Base-by-base conservation (phyloP, 2,888 invertebrate species). In the Nemurella pictetii region DNA sequence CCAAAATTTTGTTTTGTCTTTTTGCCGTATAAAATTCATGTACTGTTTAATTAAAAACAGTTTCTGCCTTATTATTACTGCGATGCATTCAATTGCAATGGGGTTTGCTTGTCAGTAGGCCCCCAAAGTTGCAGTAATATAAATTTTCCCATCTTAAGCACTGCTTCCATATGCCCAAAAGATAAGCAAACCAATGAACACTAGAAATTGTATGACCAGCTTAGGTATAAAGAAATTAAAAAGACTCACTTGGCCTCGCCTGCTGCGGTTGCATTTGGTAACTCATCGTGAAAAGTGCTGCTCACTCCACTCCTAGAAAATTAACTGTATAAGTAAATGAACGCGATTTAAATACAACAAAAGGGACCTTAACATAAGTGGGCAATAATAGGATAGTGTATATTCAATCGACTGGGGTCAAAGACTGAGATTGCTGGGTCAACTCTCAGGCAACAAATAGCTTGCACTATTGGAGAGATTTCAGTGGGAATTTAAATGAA, bases 191-290 rank as follows among this genome's bases (percentile, higher is more conserved):
- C n/a, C n/a, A n/a, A n/a, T n/a, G n/a, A n/a, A n/a, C n/a, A n/a
- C n/a, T n/a, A n/a, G n/a, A n/a, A n/a, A n/a, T n/a, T n/a, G n/a
- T 36, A 36, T 25, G 73, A 55, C n/a, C 32, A 20, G 32, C 29
- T 26, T 26, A 74, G 81, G 26, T 72, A 84, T n/a, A 30, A 15
- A 80, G 28, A 85, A 84, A 74, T n/a, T n/a, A n/a, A n/a, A n/a
- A n/a, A n/a, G n/a, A 95, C 96, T 95, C 92, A 96, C 96, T 96
- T 89, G 95, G 94, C 90, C 96, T 94, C 90, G 94, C 95, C 92
- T 96, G 96, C 88, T 95, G 94, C 87, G 94, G 92, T 89, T 95
- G 95, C 94, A 96, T 95, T 92, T 94, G 94, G 92, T 95, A 96
- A 93, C 96, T 96, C 96, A 96, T 96, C 93, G 92, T 94, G 93